phyloP scores from a whole-genome alignment of 2,888 invertebrate species.

The Chrysina gloriosa region DNA sequence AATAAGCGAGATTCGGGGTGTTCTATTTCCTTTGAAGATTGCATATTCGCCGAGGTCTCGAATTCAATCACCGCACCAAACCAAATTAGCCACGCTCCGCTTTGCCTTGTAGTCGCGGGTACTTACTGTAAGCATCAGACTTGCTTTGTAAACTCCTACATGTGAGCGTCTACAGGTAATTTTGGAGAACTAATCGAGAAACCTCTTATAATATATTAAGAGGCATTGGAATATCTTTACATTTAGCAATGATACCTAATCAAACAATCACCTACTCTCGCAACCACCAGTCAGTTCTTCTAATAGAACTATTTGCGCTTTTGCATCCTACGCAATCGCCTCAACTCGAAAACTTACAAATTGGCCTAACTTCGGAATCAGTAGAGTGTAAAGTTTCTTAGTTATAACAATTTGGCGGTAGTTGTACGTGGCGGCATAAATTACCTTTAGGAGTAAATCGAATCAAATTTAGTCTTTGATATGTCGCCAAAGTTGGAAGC shows the following conservation, averaged over 20 bases:
- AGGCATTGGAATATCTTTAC: constrained; percentile 23
- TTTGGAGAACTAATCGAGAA: constrained; percentile 12
- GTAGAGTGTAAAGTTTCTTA: not conserved
- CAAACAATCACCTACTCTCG: not conserved
- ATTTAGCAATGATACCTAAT: not conserved
- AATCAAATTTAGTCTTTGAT: too few species aligned
- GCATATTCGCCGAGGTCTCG: constrained; percentile 15
- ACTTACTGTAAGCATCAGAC: not conserved
- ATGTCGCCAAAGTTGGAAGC: too few species aligned
- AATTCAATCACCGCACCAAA: constrained; percentile 33
- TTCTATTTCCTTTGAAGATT: constrained; percentile 29
- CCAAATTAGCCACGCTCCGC: constrained; percentile 16
- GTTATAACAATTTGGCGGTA: not conserved
- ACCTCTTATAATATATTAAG: constrained; percentile 29
- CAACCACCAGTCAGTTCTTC: not conserved
- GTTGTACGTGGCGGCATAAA: not conserved
- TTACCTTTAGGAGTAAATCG: not conserved
- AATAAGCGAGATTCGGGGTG: constrained; percentile 27
- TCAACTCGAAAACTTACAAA: not conserved
- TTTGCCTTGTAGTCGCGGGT: not conserved
- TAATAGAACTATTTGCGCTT: constrained; percentile 6
- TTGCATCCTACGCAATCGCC: not conserved
- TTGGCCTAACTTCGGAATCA: not conserved
- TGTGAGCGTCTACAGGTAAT: constrained; percentile 9
- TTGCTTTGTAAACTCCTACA: constrained; percentile 5